Evolutionary conservation across 1,140 invertebrate genomes (phyloP), one percentile per base, ranked within the genome.

Genomic region (Drosophila tsacasi): DNA sequence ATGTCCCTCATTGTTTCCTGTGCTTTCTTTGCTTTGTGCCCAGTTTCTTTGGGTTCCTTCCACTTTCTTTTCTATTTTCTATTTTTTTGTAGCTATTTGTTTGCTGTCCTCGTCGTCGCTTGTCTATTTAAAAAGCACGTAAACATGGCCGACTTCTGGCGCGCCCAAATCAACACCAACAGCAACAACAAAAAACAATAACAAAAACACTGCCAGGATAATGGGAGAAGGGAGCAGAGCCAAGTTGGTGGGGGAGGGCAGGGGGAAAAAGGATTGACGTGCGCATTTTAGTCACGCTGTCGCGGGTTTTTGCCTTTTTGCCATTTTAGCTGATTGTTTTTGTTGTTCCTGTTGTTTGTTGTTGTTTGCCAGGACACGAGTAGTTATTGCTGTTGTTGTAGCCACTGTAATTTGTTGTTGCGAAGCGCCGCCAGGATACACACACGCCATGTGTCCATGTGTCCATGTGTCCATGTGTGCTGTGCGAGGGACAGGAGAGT

Each of bases 261-360:
- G 2, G 39, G n/a, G 27, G 23, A 75, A 83, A 84, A 84, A 84
- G 81, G 81, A 84, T 84, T 84, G 81, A 84, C 81, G 77, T 83
- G 81, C 63, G 81, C 81, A 76, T 84, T 84, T 84, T 81, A 84
- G 81, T 81, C 81, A 84, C 81, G 81, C 81, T 76, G 77, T 84
- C 82, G 67, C 83, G 73, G 74, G 66, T 69, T 76, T 52, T 69
- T 79, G 61, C 75, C 81, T 75, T 76, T 84, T 84, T 84, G 81
- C 77, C 81, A 84, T 84, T 84, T 84, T 84, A 84, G 81, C 81
- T 84, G 81, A 84, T 84, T 84, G 81, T 84, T 84, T 84, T 83
- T 84, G 75, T 77, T 77, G 49, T 59, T 59, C 21, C 32, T 30
- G 0, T 4, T 35, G 32, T 12, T 42, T 50, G 25, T 17, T 25